A percentile compares a stretch with the other conserved stretches of the same genome.
Evolutionary conservation across 2,797 vertebrate species (phyloP).

Genomic region (Lepilemur septentrionalis): DNA sequence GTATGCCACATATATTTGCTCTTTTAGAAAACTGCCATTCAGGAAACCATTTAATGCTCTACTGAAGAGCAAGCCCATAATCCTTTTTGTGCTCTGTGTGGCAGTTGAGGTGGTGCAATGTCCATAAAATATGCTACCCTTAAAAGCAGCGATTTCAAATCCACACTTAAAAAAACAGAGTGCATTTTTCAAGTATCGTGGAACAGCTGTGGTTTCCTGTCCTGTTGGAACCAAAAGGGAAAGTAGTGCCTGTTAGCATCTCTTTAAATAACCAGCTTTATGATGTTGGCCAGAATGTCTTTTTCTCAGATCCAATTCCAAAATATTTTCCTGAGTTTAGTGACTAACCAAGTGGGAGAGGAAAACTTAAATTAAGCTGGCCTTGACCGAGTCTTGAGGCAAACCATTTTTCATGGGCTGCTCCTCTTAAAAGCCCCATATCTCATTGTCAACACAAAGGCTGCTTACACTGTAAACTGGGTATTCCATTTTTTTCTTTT

Average conservation of each 20-base stretch:
- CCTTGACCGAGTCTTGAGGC: slow-evolving; percentile 53
- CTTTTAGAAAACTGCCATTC: slow-evolving; percentile 68
- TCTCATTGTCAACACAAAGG: slow-evolving; percentile 58
- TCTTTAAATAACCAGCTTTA: slow-evolving; percentile 73
- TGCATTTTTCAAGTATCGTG: slow-evolving; percentile 52
- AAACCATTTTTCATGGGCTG: slow-evolving; percentile 63
- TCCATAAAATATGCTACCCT: slow-evolving; percentile 71
- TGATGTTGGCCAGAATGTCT: slow-evolving; percentile 64
- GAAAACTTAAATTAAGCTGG: slow-evolving; percentile 63
- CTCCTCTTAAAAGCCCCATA: slow-evolving; percentile 56
- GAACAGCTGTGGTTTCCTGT: slow-evolving; percentile 10
- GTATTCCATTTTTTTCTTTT: slow-evolving; percentile 64
- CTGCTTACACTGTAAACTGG: slow-evolving; percentile 42
- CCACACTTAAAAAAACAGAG: slow-evolving; percentile 43
- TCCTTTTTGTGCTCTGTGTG: slow-evolving; percentile 46
- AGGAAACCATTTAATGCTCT: slow-evolving; percentile 69
- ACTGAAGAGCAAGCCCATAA: slow-evolving; percentile 69
- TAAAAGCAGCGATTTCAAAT: slow-evolving; percentile 59
- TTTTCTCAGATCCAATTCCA: slow-evolving; percentile 74
- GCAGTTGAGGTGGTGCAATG: slow-evolving; percentile 44
- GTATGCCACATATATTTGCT: slow-evolving; percentile 45
- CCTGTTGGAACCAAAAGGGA: slow-evolving; percentile 12
- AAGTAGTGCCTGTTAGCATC: slow-evolving; percentile 46
- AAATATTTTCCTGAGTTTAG: slow-evolving; percentile 71
- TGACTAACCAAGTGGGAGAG: slow-evolving; percentile 61